phyloP scores from a whole-genome alignment of 2,797 vertebrate genomes.

The Hypotaenidia okinawae region DNA sequence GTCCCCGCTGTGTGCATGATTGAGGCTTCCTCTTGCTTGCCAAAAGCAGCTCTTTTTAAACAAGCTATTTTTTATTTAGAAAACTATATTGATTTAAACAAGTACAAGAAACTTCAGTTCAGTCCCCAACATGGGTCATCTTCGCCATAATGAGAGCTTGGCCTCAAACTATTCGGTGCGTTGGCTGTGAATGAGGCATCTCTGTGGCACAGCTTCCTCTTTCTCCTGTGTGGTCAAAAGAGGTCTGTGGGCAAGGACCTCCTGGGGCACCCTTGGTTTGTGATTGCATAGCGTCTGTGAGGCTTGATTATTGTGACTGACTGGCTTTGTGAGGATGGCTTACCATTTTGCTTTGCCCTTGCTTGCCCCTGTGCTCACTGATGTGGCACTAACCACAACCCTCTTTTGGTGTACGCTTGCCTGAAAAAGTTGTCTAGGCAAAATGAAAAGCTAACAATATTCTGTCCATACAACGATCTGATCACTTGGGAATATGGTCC shows the following conservation, averaged over 20 bases:
- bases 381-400: background rate
- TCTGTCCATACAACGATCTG: background rate
- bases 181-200: background rate
- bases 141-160: background rate
- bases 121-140: background rate
- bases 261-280: background rate
- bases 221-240: slow-evolving; percentile 26
- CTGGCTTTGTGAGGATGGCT: slow-evolving; percentile 2
- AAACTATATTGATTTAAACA: slow-evolving; percentile 28
- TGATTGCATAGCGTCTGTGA: background rate
- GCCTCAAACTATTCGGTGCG: background rate
- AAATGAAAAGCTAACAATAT: background rate
- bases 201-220: background rate
- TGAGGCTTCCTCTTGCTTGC: slow-evolving; percentile 22
- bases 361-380: background rate
- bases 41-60: background rate
- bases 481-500: background rate
- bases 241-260: background rate
- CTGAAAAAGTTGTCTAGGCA: background rate
- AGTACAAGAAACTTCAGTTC: background rate
- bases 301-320: background rate
- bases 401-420: background rate
- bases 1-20: background rate
- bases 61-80: background rate
- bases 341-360: background rate